Conservation (phyloP, 2,113 vertebrate genomes). For the Vulpes vulpes region DNA sequence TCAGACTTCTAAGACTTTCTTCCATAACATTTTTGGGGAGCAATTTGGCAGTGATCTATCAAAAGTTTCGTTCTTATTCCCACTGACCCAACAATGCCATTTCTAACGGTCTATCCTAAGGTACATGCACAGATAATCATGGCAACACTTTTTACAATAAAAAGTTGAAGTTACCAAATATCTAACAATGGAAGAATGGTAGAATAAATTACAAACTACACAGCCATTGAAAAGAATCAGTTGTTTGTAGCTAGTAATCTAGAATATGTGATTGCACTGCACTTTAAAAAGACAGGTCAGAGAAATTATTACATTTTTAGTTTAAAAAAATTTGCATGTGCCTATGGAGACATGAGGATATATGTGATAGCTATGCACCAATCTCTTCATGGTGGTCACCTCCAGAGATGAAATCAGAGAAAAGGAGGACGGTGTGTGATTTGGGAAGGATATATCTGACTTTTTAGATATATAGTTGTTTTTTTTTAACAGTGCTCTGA, state of each 20-base stretch:
- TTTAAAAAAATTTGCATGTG: neutral
- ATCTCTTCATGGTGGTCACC: neutral
- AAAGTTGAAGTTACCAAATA: neutral
- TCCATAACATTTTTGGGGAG: neutral
- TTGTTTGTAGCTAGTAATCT: neutral
- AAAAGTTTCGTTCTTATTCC: neutral
- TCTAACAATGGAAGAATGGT: neutral
- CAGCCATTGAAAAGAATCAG: neutral
- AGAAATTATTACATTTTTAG: neutral
- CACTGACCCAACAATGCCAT: neutral
- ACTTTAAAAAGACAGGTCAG: neutral
- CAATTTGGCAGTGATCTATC: neutral
- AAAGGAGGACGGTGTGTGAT: neutral
- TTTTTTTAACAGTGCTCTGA: neutral
- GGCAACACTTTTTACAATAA: neutral
- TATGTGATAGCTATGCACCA: neutral
- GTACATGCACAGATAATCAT: neutral
- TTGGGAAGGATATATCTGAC: neutral
- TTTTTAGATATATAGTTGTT: neutral
- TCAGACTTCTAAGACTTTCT: constrained; percentile 20
- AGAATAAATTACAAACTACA: neutral
- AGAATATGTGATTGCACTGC: neutral
- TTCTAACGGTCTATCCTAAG: neutral
- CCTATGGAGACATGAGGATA: neutral
- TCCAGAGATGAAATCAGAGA: neutral